Evolutionary conservation across 2,888 invertebrate species (phyloP).

Genomic region (Antheraea yamamai): DNA sequence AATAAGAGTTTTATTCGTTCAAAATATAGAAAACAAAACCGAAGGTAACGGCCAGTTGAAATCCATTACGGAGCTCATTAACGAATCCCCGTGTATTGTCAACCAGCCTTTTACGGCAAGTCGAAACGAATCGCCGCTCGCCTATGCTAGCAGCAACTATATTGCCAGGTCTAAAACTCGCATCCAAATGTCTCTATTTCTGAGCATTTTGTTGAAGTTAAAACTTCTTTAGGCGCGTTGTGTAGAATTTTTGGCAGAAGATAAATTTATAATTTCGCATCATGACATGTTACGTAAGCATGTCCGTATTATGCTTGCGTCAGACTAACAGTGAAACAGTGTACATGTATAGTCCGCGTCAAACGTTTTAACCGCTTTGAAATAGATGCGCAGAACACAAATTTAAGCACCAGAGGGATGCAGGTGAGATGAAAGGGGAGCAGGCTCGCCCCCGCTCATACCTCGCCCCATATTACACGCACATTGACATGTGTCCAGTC

Average conservation of each 20-base stretch:
- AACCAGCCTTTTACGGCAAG: slow-evolving; percentile 6
- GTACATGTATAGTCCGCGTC: no score
- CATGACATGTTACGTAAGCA: no score
- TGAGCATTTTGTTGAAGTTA: not conserved
- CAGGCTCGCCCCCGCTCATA: no score
- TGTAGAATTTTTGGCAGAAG: not conserved
- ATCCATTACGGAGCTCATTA: not conserved
- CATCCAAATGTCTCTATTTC: not conserved
- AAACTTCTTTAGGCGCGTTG: not conserved
- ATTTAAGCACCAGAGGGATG: no score
- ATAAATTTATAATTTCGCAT: no score
- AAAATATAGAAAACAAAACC: not conserved
- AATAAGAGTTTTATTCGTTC: not conserved
- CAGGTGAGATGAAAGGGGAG: no score
- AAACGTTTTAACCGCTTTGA: no score
- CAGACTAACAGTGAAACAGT: no score
- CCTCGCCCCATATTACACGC: no score
- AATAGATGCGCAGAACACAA: no score
- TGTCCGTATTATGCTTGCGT: no score
- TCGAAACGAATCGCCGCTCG: not conserved
- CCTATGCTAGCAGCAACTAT: not conserved
- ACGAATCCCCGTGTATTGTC: slow-evolving; percentile 6
- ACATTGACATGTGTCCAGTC: no score
- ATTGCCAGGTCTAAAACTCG: not conserved
- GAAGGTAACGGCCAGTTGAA: not conserved